Base-by-base conservation (phyloP, 2,888 invertebrate species). In the Podabrus alpinus region DNA sequence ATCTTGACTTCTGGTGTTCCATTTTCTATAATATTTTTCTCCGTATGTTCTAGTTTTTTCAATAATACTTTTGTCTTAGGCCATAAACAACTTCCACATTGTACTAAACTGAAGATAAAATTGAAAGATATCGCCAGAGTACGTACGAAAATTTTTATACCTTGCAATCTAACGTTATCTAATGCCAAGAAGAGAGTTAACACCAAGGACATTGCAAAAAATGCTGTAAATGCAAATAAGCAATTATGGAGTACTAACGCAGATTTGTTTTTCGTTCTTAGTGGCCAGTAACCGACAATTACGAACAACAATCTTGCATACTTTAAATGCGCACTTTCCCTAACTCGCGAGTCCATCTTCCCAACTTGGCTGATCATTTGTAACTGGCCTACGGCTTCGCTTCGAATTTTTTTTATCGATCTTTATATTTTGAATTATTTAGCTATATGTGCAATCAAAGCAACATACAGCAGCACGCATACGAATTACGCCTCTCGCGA, bases 201-300 rank as follows among this genome's bases (percentile, higher is more conserved):
- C 1, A 71, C 24, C 59, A 71, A 67, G 15, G 25, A n/a, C 3
- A 19, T 7, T 15, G 15, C 24, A 0, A 16, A 15, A 9, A 59
- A 15, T 19, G 66, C 9, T 3, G 66, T 45, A 3, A 71, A 17
- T 15, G 4, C 1, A n/a, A 15, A 66, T 15, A 59, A 19, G 15
- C 45, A 13, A n/a, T 15, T 17, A 10, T 71, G 66, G 1, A 66
- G 15, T 10, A 17, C 9, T 11, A 15, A 15, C 7, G 19, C 15
- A n/a, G 19, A 2, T 10, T 24, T 67, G 21, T 17, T 29, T n/a
- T 67, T 71, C 2, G 60, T 67, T 60, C 59, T 9, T 15, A 67
- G 10, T 15, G 71, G 71, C 71, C 71, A 71, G 61, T 60, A 71
- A 3, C 67, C 71, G 11, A 71, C 13, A 16, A n/a, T 2, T 16